Evolutionary conservation across 2,113 vertebrate species (phyloP).

Genomic region (Nesogale talazaci): DNA sequence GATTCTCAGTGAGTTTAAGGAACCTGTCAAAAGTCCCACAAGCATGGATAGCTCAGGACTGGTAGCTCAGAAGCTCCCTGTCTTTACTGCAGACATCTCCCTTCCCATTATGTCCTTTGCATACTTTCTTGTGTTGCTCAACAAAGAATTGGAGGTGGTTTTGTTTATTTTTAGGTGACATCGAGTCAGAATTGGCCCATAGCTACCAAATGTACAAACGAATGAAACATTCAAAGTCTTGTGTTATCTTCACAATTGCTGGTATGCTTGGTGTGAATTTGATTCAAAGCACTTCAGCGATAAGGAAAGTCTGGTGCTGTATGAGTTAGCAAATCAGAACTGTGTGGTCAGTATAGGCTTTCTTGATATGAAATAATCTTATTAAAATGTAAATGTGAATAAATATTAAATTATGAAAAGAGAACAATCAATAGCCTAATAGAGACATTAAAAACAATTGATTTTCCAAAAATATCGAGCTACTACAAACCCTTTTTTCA

Average conservation of each 20-base stretch:
- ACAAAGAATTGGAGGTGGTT: no score
- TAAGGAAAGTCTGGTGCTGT: background rate
- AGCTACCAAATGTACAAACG: no score
- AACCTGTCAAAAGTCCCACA: background rate
- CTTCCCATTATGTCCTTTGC: background rate
- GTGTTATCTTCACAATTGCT: no score
- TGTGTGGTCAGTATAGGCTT: no score
- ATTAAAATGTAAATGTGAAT: background rate
- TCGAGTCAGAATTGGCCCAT: no score
- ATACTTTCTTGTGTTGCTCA: background rate
- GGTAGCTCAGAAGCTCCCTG: background rate
- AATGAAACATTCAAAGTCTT: no score
- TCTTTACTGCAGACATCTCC: background rate
- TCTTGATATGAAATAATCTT: background rate
- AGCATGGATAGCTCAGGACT: fast-evolving
- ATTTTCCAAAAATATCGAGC: background rate
- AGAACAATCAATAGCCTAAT: background rate
- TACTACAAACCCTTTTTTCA: no score
- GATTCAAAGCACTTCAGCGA: fast-evolving
- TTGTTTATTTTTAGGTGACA: no score
- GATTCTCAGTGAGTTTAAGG: background rate
- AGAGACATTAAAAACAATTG: background rate
- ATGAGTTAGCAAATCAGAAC: background rate
- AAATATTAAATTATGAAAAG: background rate
- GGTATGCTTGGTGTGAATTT: no score